Evolutionary conservation across 2,113 vertebrate species (phyloP), one percentile per base, ranked within the genome.

Genomic region (Cercopithecus mona): DNA sequence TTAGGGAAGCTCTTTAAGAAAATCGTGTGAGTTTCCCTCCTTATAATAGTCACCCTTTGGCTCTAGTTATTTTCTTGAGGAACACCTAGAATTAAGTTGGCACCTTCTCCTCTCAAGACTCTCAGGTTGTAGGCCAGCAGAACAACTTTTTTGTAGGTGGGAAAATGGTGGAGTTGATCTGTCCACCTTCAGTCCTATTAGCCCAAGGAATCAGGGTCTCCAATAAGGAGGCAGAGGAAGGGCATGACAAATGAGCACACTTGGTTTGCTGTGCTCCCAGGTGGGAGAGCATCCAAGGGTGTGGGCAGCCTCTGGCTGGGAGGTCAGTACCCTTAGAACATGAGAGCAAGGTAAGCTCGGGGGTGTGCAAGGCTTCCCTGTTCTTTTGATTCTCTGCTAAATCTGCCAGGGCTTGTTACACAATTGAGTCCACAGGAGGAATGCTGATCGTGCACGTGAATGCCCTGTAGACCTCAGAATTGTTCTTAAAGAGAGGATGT

Each of bases 1-100:
- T 93, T 59, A 66, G 73, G 32, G 88, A 93, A 90, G 12, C 0
- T 48, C 90, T 86, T 93, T 82, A 86, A 89, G 90, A 78, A 81
- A 85, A 93, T 86, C 12, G 27, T 22, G 17, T n/a, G 30, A 76
- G 27, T n/a, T 93, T 90, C n/a, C 57, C n/a, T 89, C 50, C 35
- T 96, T 50, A 76, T 32, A 76, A 50, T 82, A 55, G 43, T 83
- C 61, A 5, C 61, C 52, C 57, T 48, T 55, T 55, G 48, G 66
- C 40, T 17, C 64, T 85, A 38, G 38, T 88, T 81, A 80, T 48
- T 96, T 76, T 81, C 68, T 79, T 43, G 25, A 59, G 45, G 22
- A 95, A 40, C 17, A 70, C 45, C 10, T 23, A 45, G n/a, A 80
- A 97, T 85, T 83, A 66, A 94, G 18, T 73, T 22, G 40, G 40